Evolutionary conservation across 37 sponge, comb jelly and placozoan species (phyloP), one percentile per base, ranked within the genome.

Genomic region (Chondrilla cf. caribensis): DNA sequence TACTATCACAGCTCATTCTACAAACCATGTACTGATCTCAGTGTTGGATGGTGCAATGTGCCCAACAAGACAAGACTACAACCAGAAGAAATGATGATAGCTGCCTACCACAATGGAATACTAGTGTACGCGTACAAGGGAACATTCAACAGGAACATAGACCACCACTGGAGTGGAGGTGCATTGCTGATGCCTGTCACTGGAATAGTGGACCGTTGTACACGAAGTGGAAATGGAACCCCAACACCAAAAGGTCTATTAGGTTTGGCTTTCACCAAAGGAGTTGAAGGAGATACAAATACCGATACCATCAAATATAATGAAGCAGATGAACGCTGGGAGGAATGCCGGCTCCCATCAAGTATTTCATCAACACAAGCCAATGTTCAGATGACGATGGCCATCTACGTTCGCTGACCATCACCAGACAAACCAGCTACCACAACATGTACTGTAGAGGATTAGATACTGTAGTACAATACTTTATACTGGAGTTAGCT

Each of bases 151-250:
- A 60, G 37, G 43, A 80, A 80, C 41, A 58, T 80, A 11, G 81
- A 80, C 81, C 65, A 80, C 31, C 29, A 80, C 81, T 80, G 81
- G 81, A 58, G 39, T 14, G 81, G 81, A 32, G 81, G 39, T 36
- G 37, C 62, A 21, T 39, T 80, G 40, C 62, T 80, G 36, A 42
- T 19, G 25, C 37, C 37, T 60, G 81, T 60, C 18, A 54, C 6
- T n/a, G 33, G n/a, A 6, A 8, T 80, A 57, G 36, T 33, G 41
- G 81, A 80, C 42, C 60, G 3, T 22, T 80, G 81, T 59, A 80
- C 60, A 7, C 55, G 62, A 60, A 7, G 31, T 60, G 31, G 43
- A 26, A 51, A 5, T 24, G 40, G 41, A 59, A 25, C 24, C 36
- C 65, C 65, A 4, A 25, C 31, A 37, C 79, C 58, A 78, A 54